Evolutionary conservation across 2,797 vertebrate species (phyloP).

Genomic region (Odontamblyopus rebecca): DNA sequence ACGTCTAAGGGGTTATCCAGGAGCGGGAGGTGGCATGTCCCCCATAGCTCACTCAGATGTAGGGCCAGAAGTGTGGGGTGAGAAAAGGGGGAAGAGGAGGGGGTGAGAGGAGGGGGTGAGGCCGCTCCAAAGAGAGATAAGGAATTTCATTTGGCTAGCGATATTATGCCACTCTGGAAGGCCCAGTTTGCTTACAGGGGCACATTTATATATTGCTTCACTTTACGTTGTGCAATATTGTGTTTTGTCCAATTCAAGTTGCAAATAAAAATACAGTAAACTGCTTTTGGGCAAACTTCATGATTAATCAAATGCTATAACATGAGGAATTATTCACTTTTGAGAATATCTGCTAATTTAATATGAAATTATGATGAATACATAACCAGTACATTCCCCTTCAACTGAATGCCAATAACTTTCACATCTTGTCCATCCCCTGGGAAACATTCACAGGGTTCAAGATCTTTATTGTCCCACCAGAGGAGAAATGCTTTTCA

Average conservation of each 20-base stretch:
- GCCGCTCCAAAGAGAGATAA: conserved; percentile 62
- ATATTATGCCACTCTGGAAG: conserved; percentile 16
- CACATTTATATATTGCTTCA: conserved; percentile 15
- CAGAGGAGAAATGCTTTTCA: conserved; percentile 6
- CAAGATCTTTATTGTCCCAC: conserved; percentile 7
- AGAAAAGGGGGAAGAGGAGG: conserved; percentile 19
- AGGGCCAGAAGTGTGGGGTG: conserved; percentile 48
- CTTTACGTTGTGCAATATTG: conserved; percentile 1
- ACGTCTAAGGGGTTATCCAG: conserved; percentile 76
- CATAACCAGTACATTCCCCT: conserved; percentile 1
- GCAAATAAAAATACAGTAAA: neutral
- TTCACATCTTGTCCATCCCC: neutral
- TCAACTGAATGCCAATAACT: neutral
- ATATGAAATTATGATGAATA: conserved; percentile 14
- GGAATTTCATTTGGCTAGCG: conserved; percentile 60
- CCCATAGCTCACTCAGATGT: conserved; percentile 64
- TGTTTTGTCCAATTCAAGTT: conserved; percentile 9
- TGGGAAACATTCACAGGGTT: neutral
- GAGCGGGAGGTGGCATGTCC: conserved; percentile 61
- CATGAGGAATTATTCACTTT: conserved; percentile 26
- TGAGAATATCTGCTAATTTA: conserved; percentile 21
- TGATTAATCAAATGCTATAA: neutral
- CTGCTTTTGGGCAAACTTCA: neutral
- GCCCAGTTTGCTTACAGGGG: neutral
- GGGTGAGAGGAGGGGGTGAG: conserved; percentile 42